phyloP scores from a whole-genome alignment of 1,140 invertebrate species.

The Calosoma granatense region DNA sequence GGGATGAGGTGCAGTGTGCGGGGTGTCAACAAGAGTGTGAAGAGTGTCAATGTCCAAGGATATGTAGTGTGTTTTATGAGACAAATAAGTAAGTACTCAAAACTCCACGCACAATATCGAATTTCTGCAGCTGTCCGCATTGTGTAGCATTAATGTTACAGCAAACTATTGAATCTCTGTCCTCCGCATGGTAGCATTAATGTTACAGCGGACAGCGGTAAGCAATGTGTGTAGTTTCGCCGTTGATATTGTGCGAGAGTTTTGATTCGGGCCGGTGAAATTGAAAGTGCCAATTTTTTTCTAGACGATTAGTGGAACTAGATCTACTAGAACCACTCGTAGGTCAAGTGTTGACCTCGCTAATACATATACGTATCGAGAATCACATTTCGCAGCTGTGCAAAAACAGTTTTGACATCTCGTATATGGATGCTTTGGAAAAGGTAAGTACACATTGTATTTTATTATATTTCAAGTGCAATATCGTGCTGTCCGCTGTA shows the following conservation, averaged over 20 bases:
- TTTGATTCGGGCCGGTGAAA: background rate
- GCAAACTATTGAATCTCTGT: too few species aligned
- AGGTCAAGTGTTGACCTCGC: conserved; percentile 66
- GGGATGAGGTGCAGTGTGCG: conserved; percentile 48
- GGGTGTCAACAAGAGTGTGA: conserved; percentile 61
- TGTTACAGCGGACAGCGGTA: too few species aligned
- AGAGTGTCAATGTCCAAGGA: conserved; percentile 62
- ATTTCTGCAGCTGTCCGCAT: too few species aligned
- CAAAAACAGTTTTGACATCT: conserved; percentile 72
- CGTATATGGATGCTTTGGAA: conserved; percentile 60
- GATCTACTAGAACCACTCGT: conserved; percentile 68
- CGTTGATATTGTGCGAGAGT: too few species aligned
- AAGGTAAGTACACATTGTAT: conserved; percentile 33
- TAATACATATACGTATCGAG: conserved; percentile 73
- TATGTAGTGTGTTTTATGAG: conserved; percentile 66
- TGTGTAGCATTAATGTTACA: too few species aligned
- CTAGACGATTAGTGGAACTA: conserved; percentile 53
- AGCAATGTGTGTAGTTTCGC: too few species aligned
- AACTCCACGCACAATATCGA: conserved; percentile 11
- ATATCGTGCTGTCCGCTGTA: too few species aligned
- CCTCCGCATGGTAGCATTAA: too few species aligned
- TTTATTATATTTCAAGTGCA: conserved; percentile 13
- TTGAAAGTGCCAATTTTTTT: conserved; percentile 17
- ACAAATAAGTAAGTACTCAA: conserved; percentile 52
- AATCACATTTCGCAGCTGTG: conserved; percentile 68